Percentiles rank a stretch among this genome's conserved stretches.
Evolutionary conservation across 2,113 vertebrate species (phyloP).

Genomic region (Perca schrenkii): DNA sequence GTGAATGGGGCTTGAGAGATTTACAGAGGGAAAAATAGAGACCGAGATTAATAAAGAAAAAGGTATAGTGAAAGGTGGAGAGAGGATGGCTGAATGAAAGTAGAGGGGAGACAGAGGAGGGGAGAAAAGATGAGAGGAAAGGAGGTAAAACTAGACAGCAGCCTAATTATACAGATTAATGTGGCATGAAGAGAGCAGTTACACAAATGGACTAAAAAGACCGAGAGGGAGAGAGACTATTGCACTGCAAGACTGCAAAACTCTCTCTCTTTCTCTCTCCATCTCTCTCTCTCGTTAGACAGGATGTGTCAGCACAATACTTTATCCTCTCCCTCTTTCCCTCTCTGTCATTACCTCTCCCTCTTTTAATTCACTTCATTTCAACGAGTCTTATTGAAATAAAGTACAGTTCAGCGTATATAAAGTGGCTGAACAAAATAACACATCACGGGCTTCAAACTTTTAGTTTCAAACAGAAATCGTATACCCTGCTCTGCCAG

Average conservation of each 20-base stretch:
- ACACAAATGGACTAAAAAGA: constrained; percentile 71
- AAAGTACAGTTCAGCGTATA: constrained; percentile 4
- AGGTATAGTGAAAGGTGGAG: neutral
- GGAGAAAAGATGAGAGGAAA: constrained; percentile 12
- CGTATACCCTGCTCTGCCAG: too few relatives aligned
- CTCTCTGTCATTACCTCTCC: neutral
- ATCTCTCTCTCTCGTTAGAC: constrained; percentile 16
- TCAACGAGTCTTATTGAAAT: constrained; percentile 33
- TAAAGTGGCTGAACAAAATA: neutral
- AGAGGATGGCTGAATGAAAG: neutral
- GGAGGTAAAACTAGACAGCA: constrained; percentile 55
- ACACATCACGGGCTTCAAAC: neutral
- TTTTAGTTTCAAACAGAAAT: too few relatives aligned
- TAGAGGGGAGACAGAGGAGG: neutral
- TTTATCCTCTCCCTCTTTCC: constrained; percentile 8
- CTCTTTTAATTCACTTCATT: neutral
- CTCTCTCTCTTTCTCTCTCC: neutral
- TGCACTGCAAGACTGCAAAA: constrained; percentile 18
- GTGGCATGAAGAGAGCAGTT: constrained; percentile 78
- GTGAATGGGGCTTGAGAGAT: neutral
- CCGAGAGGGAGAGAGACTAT: constrained; percentile 34
- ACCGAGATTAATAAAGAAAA: neutral
- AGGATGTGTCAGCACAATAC: constrained; percentile 49
- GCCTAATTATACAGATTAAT: constrained; percentile 84
- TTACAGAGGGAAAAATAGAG: neutral